Percentiles rank a stretch among this genome's conserved stretches.
Evolutionary conservation across 2,888 invertebrate species (phyloP).

Genomic region (Clitarchus hookeri): DNA sequence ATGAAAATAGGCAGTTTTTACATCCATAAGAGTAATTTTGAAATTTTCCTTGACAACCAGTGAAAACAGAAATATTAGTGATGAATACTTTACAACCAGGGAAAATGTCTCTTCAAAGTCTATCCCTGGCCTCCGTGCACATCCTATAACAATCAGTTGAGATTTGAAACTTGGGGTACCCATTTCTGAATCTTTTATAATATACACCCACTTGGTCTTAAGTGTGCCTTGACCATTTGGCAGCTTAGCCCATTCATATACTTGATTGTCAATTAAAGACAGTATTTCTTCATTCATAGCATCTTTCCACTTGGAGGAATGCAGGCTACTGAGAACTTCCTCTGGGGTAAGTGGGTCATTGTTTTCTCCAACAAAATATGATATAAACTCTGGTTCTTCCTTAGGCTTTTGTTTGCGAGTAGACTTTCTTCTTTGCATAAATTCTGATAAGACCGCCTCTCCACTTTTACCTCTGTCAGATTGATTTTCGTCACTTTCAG

Average conservation of each 20-base stretch:
- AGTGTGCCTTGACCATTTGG: not conserved
- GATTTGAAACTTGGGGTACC: not conserved
- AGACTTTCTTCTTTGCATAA: too few relatives aligned
- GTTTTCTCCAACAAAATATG: too few relatives aligned
- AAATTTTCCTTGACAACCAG: not conserved
- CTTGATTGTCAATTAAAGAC: not conserved
- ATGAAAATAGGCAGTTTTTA: not conserved
- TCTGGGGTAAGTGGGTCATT: too few relatives aligned
- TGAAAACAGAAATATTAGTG: too few relatives aligned
- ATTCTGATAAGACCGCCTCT: too few relatives aligned
- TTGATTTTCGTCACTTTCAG: too few relatives aligned
- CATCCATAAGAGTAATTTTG: not conserved
- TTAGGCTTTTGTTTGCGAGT: too few relatives aligned
- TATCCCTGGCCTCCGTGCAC: not conserved
- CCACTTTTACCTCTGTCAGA: too few relatives aligned
- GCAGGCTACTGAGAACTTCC: too few relatives aligned
- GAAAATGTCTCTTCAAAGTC: not conserved
- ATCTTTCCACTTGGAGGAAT: too few relatives aligned
- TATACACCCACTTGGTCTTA: not conserved
- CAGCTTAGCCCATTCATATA: not conserved
- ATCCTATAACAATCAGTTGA: not conserved
- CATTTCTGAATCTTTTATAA: not conserved
- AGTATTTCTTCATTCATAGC: too few relatives aligned
- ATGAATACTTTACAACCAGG: not conserved
- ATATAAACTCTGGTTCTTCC: too few relatives aligned